phyloP scores from a whole-genome alignment of 2,888 invertebrate genomes.

The Perizoma affinitatum region DNA sequence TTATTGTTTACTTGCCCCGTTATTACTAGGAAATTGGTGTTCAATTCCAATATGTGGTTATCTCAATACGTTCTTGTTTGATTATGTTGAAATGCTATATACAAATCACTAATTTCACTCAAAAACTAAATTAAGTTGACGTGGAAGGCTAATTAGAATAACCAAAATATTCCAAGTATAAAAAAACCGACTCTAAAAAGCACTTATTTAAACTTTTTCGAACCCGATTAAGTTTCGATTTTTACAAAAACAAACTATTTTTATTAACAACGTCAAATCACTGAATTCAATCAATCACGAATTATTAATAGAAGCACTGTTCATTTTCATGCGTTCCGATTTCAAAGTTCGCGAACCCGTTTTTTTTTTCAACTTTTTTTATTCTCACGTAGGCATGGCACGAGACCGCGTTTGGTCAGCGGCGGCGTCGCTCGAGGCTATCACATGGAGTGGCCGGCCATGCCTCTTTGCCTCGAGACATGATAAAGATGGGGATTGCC shows the following conservation, averaged over 20 bases:
- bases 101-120: not conserved
- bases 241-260: too few relatives aligned
- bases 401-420: slow-evolving; percentile 59
- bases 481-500: slow-evolving; percentile 70
- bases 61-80: slow-evolving; percentile 37
- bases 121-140: not conserved
- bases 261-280: too few relatives aligned
- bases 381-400: slow-evolving; percentile 61
- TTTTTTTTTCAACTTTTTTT: slow-evolving; percentile 33
- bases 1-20: slow-evolving; percentile 79
- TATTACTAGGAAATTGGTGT: slow-evolving; percentile 72
- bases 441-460: slow-evolving; percentile 74
- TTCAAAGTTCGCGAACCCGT: slow-evolving; percentile 21
- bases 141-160: not conserved
- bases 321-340: slow-evolving; percentile 12
- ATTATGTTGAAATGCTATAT: slow-evolving; percentile 23
- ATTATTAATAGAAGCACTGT: not conserved
- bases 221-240: too few relatives aligned
- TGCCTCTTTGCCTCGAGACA: slow-evolving; percentile 59
- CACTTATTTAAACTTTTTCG: not conserved
- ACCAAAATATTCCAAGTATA: slow-evolving; percentile 3
- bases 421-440: slow-evolving; percentile 75
- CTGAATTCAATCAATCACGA: slow-evolving; percentile 6
- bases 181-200: not conserved
- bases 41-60: slow-evolving; percentile 67